These are phyloP conservation scores for Synodontis membranacea DNA, from an alignment of 2,113 vertebrate species.

Conservation along the genomic window DNA sequence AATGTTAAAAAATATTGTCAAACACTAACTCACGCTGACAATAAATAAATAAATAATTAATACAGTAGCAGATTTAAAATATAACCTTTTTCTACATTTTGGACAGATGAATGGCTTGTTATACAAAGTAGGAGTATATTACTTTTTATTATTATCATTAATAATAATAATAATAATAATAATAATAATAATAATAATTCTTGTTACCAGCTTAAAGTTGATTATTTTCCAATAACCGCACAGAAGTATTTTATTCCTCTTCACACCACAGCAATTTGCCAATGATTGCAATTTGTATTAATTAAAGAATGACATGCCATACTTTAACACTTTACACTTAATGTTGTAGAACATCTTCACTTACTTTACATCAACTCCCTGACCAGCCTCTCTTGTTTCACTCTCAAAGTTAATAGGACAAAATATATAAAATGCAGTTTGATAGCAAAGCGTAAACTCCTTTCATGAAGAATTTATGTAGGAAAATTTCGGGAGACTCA, in stretches of 20 bases:
- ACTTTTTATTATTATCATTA: too few species aligned
- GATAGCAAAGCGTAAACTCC: not conserved
- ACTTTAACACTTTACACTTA: not conserved
- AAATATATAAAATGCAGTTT: not conserved
- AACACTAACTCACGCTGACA: slow-evolving; percentile 8
- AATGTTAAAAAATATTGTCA: not conserved
- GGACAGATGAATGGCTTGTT: not conserved
- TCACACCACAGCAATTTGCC: not conserved
- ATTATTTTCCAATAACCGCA: too few species aligned
- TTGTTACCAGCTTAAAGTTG: not conserved
- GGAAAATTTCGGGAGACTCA: not conserved
- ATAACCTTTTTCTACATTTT: not conserved
- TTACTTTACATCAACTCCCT: not conserved
- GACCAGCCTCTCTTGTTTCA: not conserved
- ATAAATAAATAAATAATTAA: slow-evolving; percentile 15
- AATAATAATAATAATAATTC: not conserved
- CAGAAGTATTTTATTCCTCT: not conserved
- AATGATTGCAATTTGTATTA: not conserved
- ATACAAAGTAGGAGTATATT: not conserved
- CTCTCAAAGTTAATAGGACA: not conserved
- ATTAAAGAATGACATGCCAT: not conserved
- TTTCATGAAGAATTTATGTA: not conserved
- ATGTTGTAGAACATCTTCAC: not conserved
- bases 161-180: too few species aligned
- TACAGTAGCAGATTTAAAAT: slow-evolving; percentile 7